Base-by-base conservation (phyloP, 2,797 vertebrate species). In the Sebastolobus alascanus region DNA sequence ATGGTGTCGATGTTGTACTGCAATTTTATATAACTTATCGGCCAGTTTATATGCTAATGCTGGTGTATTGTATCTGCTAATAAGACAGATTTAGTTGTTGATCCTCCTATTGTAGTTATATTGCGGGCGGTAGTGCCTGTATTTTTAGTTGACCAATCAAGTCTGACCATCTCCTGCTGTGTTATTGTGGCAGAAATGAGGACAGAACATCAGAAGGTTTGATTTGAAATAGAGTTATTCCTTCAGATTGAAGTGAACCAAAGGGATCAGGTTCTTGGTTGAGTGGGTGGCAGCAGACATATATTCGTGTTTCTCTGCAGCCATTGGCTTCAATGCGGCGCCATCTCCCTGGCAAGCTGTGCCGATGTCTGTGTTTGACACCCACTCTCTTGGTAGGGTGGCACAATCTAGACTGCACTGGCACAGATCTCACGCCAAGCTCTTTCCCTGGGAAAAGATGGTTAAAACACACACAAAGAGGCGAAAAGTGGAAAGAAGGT, bases 361-460 rank as follows among this genome's bases (percentile, higher is more conserved):
- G 88, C 61, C 59, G 29, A 77, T 92, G 88, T 94, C 93, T 92
- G 87, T 87, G 85, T 91, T 90, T 90, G 83, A 93, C 94, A 92
- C 92, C 92, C 92, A 93, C 92, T 91, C 92, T 88, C 90, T 89
- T 80, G 84, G 89, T 91, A 79, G 85, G 84, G 84, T 88, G 92
- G 90, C 86, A 87, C 83, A 84, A 89, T 91, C 77, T 82, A 79
- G 80, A 85, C 89, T 59, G 75, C 80, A 68, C 85, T 90, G 85
- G 90, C 84, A 89, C 84, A 72, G 66, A 91, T 91, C 83, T 81
- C 66, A 43, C 4, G 85, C 91, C 90, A 92, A 89, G 87, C 90
- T 80, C 86, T 85, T 75, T 88, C 37, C 65, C 59, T 67, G 70
- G 84, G 85, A 89, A 87, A 80, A 82, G 85, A 90, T 65, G 79